These are phyloP conservation scores for Polyommatus icarus DNA, from an alignment of 2,888 invertebrate species.

Conservation along the genomic window DNA sequence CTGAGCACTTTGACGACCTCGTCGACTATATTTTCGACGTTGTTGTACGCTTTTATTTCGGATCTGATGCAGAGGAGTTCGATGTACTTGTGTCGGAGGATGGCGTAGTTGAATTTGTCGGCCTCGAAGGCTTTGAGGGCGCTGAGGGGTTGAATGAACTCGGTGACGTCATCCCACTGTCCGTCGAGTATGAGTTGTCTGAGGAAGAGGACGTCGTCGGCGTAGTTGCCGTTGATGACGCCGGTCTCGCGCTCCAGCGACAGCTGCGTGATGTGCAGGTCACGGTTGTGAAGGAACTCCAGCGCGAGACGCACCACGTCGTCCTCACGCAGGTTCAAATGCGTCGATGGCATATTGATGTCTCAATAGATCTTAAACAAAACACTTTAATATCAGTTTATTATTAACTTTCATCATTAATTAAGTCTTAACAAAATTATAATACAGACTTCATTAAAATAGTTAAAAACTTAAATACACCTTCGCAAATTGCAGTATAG, in stretches of 20 bases:
- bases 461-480: background rate
- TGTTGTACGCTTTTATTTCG: conserved; percentile 92
- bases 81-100: conserved; percentile 95
- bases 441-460: too few relatives aligned
- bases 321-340: conserved; percentile 91
- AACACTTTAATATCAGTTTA: conserved; percentile 13
- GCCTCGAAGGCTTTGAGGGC: conserved; percentile 90
- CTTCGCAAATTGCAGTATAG: background rate
- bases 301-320: conserved; percentile 92
- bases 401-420: background rate
- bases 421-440: too few relatives aligned
- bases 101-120: conserved; percentile 91
- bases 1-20: conserved; percentile 95
- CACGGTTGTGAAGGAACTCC: conserved; percentile 93
- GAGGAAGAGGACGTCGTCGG: conserved; percentile 96
- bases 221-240: conserved; percentile 94
- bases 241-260: conserved; percentile 97
- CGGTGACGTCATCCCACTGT: conserved; percentile 98
- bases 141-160: conserved; percentile 96
- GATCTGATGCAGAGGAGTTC: conserved; percentile 96
- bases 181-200: conserved; percentile 97
- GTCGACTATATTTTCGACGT: conserved; percentile 94
- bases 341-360: conserved; percentile 87
- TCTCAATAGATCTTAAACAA: conserved; percentile 53
- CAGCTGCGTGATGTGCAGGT: conserved; percentile 94